Conservation (phyloP, 1,140 invertebrate genomes). For the Caenorhabditis latens region DNA sequence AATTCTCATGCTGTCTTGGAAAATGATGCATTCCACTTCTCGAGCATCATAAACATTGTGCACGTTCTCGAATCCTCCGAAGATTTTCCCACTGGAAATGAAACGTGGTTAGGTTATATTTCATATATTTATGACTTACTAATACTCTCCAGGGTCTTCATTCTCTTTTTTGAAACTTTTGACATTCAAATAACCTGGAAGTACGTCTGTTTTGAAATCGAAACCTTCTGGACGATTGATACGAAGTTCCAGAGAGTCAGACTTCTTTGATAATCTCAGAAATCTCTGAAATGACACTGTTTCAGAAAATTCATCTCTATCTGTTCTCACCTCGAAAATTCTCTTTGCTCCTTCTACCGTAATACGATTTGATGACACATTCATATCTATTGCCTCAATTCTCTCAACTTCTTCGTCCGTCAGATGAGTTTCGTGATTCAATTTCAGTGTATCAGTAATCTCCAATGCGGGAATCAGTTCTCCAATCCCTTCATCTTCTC, state of each 20-base stretch:
- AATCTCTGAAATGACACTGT: neutral
- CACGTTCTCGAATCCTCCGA: neutral
- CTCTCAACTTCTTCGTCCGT: too few relatives aligned
- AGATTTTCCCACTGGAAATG: conserved; percentile 6
- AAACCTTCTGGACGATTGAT: neutral
- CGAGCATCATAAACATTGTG: neutral
- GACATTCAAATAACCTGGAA: neutral
- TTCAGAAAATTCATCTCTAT: too few relatives aligned
- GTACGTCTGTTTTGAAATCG: neutral
- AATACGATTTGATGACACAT: too few relatives aligned
- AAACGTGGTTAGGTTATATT: neutral
- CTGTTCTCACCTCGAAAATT: too few relatives aligned
- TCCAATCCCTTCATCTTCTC: too few relatives aligned
- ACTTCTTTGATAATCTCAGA: neutral
- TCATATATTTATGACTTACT: neutral
- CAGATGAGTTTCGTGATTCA: too few relatives aligned
- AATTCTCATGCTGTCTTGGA: neutral
- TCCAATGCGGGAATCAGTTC: too few relatives aligned
- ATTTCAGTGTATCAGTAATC: too few relatives aligned
- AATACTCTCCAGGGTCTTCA: neutral
- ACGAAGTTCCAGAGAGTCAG: neutral
- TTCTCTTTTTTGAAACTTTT: neutral
- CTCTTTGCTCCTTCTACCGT: too few relatives aligned
- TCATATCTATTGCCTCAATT: too few relatives aligned
- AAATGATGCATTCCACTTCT: neutral